Percentiles rank a stretch among this genome's conserved stretches.
These are phyloP conservation scores for Aleiodes testaceus DNA, from an alignment of 2,888 invertebrate genomes.

Conservation along the genomic window DNA sequence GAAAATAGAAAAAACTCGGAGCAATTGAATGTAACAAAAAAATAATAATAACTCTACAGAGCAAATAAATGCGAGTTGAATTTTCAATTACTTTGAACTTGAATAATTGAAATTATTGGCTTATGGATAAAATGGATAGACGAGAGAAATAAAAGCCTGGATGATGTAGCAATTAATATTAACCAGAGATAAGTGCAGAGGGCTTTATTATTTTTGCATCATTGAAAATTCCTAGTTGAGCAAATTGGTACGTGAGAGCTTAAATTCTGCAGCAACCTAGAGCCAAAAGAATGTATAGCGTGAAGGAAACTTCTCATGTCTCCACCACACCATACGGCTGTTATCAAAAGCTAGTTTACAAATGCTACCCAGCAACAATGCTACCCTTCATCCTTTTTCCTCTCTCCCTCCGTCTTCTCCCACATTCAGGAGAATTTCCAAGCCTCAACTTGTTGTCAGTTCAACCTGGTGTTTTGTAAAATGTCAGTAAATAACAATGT, in stretches of 20 bases:
- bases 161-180: too few relatives aligned
- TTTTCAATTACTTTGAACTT: too few relatives aligned
- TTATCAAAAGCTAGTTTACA: conserved; percentile 66
- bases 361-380: conserved; percentile 52
- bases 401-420: not conserved
- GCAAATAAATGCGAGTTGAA: too few relatives aligned
- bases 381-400: conserved; percentile 28
- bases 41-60: too few relatives aligned
- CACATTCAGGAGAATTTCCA: conserved; percentile 7
- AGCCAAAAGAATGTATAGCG: conserved; percentile 3
- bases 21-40: too few relatives aligned
- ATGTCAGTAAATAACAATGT: conserved; percentile 38
- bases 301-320: conserved; percentile 53
- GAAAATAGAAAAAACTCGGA: too few relatives aligned
- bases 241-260: not conserved
- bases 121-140: too few relatives aligned
- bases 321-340: conserved; percentile 55
- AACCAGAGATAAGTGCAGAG: not conserved
- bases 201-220: conserved; percentile 7
- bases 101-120: too few relatives aligned
- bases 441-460: conserved; percentile 23
- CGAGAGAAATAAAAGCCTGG: too few relatives aligned
- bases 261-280: not conserved
- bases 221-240: conserved; percentile 7
- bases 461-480: conserved; percentile 29